Evolutionary conservation across 2,797 vertebrate species (phyloP), one percentile per base, ranked within the genome.

Genomic region (Syngnathus rostellatus): DNA sequence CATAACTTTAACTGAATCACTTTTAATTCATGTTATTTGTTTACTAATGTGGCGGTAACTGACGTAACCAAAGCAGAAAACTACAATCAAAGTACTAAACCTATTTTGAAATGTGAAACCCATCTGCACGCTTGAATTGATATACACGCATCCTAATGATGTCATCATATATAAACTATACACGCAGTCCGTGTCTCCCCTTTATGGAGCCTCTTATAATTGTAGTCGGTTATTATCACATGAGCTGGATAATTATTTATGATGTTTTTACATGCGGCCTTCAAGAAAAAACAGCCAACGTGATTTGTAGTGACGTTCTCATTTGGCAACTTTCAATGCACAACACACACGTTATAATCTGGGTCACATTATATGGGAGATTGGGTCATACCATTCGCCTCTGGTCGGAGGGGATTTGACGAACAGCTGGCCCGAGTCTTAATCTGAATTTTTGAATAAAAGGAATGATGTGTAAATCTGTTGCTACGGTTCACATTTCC

Each of bases 361-460:
- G 90, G 89, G 90, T 91, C 89, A 91, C 84, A 90, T 91, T 88
- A 12, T 83, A 84, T 77, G 81, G 82, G 83, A 88, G 87, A 89
- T 88, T 89, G 90, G 88, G 83, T 85, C 78, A 61, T 89, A 90
- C 88, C 88, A 91, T 90, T 90, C 72, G 82, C 83, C 77, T 72
- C 64, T 60, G 78, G 76, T 84, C 79, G 50, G 72, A 77, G 82
- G 87, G 86, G 87, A 87, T 89, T 87, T 86, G 81, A 76, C 31
- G 75, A 88, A 89, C 86, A 90, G 88, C 86, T 90, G 89, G 85
- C 79, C 69, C 9, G 31, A 41, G 81, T 73, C 75, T 81, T 90
- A 86, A 89, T 90, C 83, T 88, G 79, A 87, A 88, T 89, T 83
- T 89, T 75, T 90, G 79, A 91, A 86, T 87, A 83, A 83, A 68